Percentiles rank a stretch among this genome's conserved stretches.
Evolutionary conservation across 2,113 vertebrate species (phyloP).

Genomic region (Picathartes gymnocephalus): DNA sequence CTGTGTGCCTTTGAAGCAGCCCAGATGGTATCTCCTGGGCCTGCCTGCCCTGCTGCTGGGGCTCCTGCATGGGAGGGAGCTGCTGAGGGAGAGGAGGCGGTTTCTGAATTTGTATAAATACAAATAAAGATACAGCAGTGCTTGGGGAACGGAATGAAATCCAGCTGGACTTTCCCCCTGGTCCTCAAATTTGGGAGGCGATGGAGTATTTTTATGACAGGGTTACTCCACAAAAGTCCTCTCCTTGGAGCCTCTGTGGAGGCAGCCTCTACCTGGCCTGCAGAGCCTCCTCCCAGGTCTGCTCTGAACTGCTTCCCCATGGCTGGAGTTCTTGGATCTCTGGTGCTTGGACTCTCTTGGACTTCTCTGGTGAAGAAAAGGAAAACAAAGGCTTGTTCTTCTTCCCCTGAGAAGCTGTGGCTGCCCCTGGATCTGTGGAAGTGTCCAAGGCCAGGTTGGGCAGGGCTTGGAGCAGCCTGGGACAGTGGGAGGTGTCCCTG

Average conservation of each 20-base stretch:
- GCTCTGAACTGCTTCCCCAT: background rate
- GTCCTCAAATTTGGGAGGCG: background rate
- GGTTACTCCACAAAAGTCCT: background rate
- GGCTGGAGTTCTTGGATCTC: background rate
- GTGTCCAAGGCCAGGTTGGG: background rate
- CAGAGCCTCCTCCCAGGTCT: rapidly evolving
- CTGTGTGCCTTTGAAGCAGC: background rate
- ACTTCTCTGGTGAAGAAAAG: background rate
- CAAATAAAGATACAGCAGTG: background rate
- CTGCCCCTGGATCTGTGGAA: background rate
- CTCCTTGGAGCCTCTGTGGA: background rate
- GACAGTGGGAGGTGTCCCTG: background rate
- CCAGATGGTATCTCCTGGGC: conserved; percentile 20
- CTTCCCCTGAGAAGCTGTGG: background rate
- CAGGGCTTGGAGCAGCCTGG: rapidly evolving
- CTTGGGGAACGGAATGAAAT: background rate
- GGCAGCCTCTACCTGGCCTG: background rate
- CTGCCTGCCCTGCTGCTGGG: background rate
- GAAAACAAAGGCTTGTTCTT: background rate
- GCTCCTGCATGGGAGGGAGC: background rate
- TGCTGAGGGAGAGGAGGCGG: background rate
- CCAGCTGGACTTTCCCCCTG: background rate
- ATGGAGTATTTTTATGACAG: background rate
- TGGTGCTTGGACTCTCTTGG: background rate
- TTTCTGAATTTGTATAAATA: background rate